Percentiles rank a stretch among this genome's conserved stretches.
Conservation (phyloP, 2,888 invertebrate species). For the Leptinotarsa juncta region DNA sequence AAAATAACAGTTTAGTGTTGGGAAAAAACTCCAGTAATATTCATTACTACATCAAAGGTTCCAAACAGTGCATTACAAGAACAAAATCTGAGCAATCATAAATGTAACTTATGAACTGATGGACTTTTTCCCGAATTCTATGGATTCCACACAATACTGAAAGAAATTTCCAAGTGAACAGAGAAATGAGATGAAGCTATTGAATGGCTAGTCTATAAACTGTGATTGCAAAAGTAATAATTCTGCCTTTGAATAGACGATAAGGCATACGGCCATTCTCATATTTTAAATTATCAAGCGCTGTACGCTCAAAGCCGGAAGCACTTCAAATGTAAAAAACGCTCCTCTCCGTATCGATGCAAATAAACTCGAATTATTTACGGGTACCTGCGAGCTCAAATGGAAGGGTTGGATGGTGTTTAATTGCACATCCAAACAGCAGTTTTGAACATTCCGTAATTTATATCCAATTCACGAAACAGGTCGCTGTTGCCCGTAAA, state of each 20-base stretch:
- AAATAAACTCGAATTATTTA: conserved; percentile 27
- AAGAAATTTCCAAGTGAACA: background rate
- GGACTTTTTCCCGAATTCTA: too few species aligned
- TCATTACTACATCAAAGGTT: too few species aligned
- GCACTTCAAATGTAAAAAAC: conserved; percentile 15
- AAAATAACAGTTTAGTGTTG: too few species aligned
- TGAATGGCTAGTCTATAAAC: background rate
- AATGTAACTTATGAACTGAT: too few species aligned
- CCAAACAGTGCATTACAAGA: too few species aligned
- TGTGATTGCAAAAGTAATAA: conserved; percentile 9
- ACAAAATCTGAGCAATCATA: too few species aligned
- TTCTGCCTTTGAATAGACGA: background rate
- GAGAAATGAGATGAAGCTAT: background rate
- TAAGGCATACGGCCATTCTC: background rate
- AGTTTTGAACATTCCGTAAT: conserved; percentile 25
- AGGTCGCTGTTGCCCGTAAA: conserved; percentile 3
- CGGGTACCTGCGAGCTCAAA: conserved; percentile 20
- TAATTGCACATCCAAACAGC: conserved; percentile 22
- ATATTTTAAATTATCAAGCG: conserved; percentile 5
- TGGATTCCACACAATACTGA: background rate
- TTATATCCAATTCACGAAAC: conserved; percentile 28
- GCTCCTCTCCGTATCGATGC: conserved; percentile 18
- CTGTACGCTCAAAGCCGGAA: conserved; percentile 12
- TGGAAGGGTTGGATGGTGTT: conserved; percentile 28
- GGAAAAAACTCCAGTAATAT: too few species aligned